Percentiles rank a stretch among this genome's conserved stretches.
Conservation (phyloP, 2,113 vertebrate species). For the rat (Rattus norvegicus) region GRCr8 NC_086019.1:57284001-57284500, state of each 20-base stretch:
- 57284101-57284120: too few species aligned
- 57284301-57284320: too few species aligned
- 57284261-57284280: too few species aligned
- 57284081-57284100: neutral
- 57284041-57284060: neutral
- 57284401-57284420: neutral
- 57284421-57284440: neutral
- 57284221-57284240: too few species aligned
- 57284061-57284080: neutral
- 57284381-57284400: neutral
- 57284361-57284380: neutral
- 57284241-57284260: too few species aligned
- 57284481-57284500: neutral
- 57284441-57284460: neutral
- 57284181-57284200: too few species aligned
- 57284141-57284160: neutral
- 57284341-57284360: neutral
- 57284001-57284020: too few species aligned
- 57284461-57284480: neutral
- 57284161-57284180: neutral
- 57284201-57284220: too few species aligned
- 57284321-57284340: neutral
- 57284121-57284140: fast-evolving
- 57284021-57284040: too few species aligned
- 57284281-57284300: neutral